phyloP scores from a whole-genome alignment of 2,888 invertebrate genomes.

The Lydus trimaculatus region DNA sequence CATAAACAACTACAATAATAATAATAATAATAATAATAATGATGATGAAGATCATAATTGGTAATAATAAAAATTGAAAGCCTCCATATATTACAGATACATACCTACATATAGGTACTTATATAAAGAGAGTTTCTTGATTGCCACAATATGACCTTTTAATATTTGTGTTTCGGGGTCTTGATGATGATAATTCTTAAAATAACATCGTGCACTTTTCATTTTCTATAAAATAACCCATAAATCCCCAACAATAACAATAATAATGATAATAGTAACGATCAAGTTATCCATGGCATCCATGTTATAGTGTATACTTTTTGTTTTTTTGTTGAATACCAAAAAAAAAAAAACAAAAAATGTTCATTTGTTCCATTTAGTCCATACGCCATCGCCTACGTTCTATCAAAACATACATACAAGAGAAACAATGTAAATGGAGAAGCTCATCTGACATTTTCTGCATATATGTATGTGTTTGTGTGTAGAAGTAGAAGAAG shows the following conservation, averaged over 20 bases:
- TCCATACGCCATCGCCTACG: neutral
- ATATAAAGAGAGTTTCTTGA: no score
- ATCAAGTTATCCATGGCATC: conserved; percentile 27
- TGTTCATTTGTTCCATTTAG: neutral
- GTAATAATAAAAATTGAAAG: neutral
- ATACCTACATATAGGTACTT: no score
- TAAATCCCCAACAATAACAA: conserved; percentile 14
- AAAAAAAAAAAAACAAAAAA: neutral
- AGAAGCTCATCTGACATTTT: conserved; percentile 6
- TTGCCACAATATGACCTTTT: conserved; percentile 32
- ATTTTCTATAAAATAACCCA: conserved; percentile 8
- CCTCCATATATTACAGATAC: conserved; percentile 14
- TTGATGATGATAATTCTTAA: conserved; percentile 22
- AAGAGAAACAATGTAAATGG: neutral
- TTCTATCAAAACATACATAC: neutral
- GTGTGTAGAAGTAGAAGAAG: no score
- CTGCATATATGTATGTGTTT: neutral
- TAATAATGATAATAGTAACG: conserved; percentile 14
- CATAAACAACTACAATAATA: neutral
- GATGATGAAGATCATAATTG: conserved; percentile 1
- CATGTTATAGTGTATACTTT: no score
- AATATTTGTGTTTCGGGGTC: conserved; percentile 36
- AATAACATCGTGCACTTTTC: conserved; percentile 16
- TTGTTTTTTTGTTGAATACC: no score
- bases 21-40: no score